A percentile compares a stretch with the other conserved stretches of the same genome.
These are phyloP conservation scores for Pristionchus entomophagus DNA, from an alignment of 2,888 invertebrate genomes.

Conservation along the genomic window DNA sequence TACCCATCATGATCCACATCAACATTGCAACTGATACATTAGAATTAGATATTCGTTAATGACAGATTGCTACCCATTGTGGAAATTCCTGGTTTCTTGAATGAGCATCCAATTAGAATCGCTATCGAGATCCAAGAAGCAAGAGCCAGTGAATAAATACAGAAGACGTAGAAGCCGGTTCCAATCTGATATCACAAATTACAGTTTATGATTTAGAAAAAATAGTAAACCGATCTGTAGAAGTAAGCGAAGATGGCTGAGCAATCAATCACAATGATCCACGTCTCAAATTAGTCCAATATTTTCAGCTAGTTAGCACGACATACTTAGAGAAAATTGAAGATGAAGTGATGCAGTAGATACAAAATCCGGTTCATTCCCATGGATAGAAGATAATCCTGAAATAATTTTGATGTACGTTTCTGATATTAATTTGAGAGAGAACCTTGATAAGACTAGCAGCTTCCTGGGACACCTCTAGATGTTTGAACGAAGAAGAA, in stretches of 20 bases:
- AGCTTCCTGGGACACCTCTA: not conserved
- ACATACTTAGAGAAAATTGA: not conserved
- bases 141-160: not conserved
- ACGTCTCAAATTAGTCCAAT: not conserved
- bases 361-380: slow-evolving; percentile 12
- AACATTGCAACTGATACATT: no score
- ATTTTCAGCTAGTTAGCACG: not conserved
- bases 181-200: not conserved
- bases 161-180: not conserved
- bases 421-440: not conserved
- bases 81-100: slow-evolving; percentile 1
- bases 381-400: slow-evolving; percentile 35
- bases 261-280: not conserved
- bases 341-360: slow-evolving; percentile 14
- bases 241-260: not conserved
- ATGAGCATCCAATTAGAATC: not conserved
- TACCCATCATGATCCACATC: no score
- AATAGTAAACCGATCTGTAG: not conserved
- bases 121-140: not conserved
- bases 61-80: no score
- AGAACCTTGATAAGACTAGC: not conserved
- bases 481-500: no score
- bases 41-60: no score
- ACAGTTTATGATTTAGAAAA: not conserved
- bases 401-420: not conserved